Percentiles rank a stretch among this genome's conserved stretches.
phyloP scores from a whole-genome alignment of 2,888 invertebrate species.

The Caenorhabditis japonica region DNA sequence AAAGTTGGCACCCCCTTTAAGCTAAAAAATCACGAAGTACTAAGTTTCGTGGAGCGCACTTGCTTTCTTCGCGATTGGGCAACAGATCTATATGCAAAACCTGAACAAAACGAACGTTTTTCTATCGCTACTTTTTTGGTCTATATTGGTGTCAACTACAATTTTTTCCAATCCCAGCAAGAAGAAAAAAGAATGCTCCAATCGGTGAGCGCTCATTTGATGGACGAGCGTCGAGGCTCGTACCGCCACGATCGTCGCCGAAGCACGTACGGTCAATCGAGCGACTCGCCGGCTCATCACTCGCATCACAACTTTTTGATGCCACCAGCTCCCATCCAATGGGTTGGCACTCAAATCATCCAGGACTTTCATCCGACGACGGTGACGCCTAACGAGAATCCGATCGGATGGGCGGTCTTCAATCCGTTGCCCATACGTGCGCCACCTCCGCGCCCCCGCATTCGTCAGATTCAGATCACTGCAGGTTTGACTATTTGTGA shows the following conservation, averaged over 20 bases:
- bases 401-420: constrained; percentile 67
- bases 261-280: constrained; percentile 44
- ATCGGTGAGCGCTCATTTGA: constrained; percentile 67
- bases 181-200: constrained; percentile 65
- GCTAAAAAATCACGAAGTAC: too few relatives aligned
- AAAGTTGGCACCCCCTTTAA: too few relatives aligned
- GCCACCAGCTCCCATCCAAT: constrained; percentile 38
- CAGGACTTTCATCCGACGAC: constrained; percentile 43
- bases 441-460: constrained; percentile 40
- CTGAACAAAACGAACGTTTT: too few relatives aligned
- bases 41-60: too few relatives aligned
- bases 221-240: constrained; percentile 65
- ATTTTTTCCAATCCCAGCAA: too few relatives aligned
- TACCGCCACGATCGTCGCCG: constrained; percentile 39
- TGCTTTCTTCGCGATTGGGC: too few relatives aligned
- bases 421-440: constrained; percentile 60
- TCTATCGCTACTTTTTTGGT: too few relatives aligned
- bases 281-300: constrained; percentile 30
- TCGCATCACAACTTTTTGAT: constrained; percentile 46
- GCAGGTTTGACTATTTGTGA: constrained; percentile 26
- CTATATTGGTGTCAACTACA: too few relatives aligned
- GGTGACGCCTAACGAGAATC: constrained; percentile 50
- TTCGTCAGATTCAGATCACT: constrained; percentile 42
- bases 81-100: too few relatives aligned
- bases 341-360: constrained; percentile 55